phyloP scores from a whole-genome alignment of 2,797 vertebrate species.

The Sebastolobus alascanus region DNA sequence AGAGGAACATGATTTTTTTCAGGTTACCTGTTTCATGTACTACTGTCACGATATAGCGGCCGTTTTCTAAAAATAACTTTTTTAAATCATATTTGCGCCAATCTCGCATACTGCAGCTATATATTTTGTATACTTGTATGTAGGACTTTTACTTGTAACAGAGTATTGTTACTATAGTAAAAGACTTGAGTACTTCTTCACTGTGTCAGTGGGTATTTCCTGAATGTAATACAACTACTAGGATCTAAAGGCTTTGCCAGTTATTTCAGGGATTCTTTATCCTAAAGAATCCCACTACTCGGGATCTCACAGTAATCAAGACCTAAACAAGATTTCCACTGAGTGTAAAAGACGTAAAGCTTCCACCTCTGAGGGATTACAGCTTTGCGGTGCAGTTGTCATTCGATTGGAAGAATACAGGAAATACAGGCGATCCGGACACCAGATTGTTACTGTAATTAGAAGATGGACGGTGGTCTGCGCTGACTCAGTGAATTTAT shows the following conservation, averaged over 20 bases:
- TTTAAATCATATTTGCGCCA: too few species aligned
- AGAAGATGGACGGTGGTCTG: conserved; percentile 59
- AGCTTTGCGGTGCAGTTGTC: conserved; percentile 16
- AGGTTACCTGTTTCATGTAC: too few species aligned
- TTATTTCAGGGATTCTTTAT: conserved; percentile 59
- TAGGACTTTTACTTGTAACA: background rate
- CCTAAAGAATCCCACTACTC: conserved; percentile 50
- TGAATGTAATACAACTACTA: background rate
- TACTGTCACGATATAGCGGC: too few species aligned
- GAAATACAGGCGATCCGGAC: conserved; percentile 54
- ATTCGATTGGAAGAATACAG: conserved; percentile 11
- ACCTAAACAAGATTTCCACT: conserved; percentile 66
- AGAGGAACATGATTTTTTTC: too few species aligned
- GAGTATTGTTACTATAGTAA: background rate
- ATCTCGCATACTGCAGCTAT: too few species aligned
- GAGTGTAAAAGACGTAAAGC: conserved; percentile 43
- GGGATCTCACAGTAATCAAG: conserved; percentile 56
- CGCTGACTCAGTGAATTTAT: conserved; percentile 64
- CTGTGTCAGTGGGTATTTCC: background rate
- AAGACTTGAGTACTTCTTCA: background rate
- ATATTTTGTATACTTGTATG: background rate
- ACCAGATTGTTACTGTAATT: conserved; percentile 64
- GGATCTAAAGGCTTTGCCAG: conserved; percentile 29
- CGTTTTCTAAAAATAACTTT: too few species aligned
- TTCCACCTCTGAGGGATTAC: conserved; percentile 63